Base-by-base conservation (phyloP, 2,113 vertebrate species). In the Murina feae region DNA sequence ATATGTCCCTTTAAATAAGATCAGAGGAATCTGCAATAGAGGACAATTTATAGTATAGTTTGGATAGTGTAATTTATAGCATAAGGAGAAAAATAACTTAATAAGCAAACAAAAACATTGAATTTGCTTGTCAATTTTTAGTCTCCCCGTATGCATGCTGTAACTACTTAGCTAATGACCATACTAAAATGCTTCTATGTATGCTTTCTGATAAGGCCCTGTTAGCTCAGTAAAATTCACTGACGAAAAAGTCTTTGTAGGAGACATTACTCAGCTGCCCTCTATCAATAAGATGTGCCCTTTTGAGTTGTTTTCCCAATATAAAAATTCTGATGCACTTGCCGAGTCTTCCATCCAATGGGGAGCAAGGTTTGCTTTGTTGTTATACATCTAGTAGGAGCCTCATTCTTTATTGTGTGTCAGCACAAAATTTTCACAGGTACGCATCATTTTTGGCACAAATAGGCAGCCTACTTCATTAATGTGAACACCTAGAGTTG, bases 381-480 rank as follows among this genome's bases (percentile, higher is more conserved):
- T 86, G 55, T 89, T 89, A 58, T 30, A 44, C 28, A 81, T 84
- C 58, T 53, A 51, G 9, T 65, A 35, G 14, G 25, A 94, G 11
- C 11, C n/a, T 78, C 47, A 78, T 81, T 94, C n/a, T 76, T 79
- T 93, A 49, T 69, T 91, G 23, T 86, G 53, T 82, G 84, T 88
- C 63, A 91, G n/a, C 32, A 89, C 80, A 76, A 91, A 95, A 91
- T 75, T 85, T 85, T 90, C 53, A 69, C 60, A 90, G 63, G 30
- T 47, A 55, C 85, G 72, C 55, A 83, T 96, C 71, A 95, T 93
- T 95, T 95, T 10, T 10, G 72, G 68, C 81, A 93, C 72, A 88
- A 58, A 82, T 81, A 79, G 35, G 44, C 58, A 92, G 17, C 35
- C 8, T 30, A 25, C 6, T 66, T 97, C 93, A 87, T 96, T 96